Base-by-base conservation (phyloP, 2,113 vertebrate species). In the Nettapus auritus region DNA sequence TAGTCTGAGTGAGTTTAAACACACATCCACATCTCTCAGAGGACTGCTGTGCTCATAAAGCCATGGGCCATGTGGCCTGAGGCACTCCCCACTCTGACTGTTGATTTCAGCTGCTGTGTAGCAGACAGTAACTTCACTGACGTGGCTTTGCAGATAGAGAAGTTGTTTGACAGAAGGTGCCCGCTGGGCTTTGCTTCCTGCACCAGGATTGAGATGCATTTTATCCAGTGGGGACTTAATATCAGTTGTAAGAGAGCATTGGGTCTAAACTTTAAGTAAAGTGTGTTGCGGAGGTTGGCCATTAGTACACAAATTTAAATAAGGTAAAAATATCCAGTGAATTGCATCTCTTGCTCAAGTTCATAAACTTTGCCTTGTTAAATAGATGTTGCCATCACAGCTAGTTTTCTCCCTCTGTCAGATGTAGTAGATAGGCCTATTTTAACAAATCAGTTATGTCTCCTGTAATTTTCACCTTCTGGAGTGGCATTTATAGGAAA, bases 401-500 rank as follows among this genome's bases (percentile, higher is more conserved):
- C 8, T 20, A 13, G 60, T 85, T 91, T 89, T 79, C 36, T 89
- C 26, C 38, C 71, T 78, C 4, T 81, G 60, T n/a, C 64, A 75
- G 29, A 48, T 76, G 64, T 84, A 87, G 69, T 74, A 92, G 66
- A 44, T 25, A 79, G 64, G 53, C 26, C 81, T 83, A 5, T 38
- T 94, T 89, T 68, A 94, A 82, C 42, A 89, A 64, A 50, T 14
- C 34, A 79, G 31, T 85, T 94, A 26, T 56, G 3, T 53, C 18
- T 82, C 33, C 50, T 86, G 29, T 48, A 52, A 34, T 0, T 93
- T 94, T 87, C 79, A 33, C 80, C 33, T 84, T 84, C 52, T 87
- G 29, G 15, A 92, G 66, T 62, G 53, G 23, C 21, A 40, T 79
- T 90, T 90, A 63, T 60, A 31, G 34, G 92, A 79, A 82, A 70